These are phyloP conservation scores for Caretta caretta DNA, from an alignment of 2,113 vertebrate species.

Conservation along the genomic window DNA sequence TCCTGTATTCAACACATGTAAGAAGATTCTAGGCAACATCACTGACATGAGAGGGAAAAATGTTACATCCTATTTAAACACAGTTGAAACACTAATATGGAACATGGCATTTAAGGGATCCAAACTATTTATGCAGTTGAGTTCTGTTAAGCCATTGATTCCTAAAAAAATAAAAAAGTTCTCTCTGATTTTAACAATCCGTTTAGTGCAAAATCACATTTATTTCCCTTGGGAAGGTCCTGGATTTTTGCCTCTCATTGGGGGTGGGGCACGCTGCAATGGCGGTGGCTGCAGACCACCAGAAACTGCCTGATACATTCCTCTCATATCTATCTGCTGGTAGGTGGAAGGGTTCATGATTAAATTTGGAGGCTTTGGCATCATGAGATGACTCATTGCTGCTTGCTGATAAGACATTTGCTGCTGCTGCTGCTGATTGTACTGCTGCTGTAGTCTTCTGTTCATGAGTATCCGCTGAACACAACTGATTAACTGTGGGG, in stretches of 20 bases:
- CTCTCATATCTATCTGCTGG: slow-evolving; percentile 93
- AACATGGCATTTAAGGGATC: slow-evolving; percentile 80
- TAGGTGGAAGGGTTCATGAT: slow-evolving; percentile 85
- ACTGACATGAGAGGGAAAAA: slow-evolving; percentile 78
- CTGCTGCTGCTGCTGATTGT: slow-evolving; percentile 88
- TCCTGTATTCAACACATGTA: slow-evolving; percentile 83
- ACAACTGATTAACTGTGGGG: slow-evolving; percentile 93
- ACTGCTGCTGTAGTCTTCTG: slow-evolving; percentile 94
- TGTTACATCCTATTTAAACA: slow-evolving; percentile 74
- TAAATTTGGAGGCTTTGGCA: slow-evolving; percentile 84
- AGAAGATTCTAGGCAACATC: slow-evolving; percentile 86
- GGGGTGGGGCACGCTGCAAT: slow-evolving; percentile 85
- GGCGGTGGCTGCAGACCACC: slow-evolving; percentile 85
- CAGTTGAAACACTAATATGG: slow-evolving; percentile 75
- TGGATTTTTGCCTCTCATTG: slow-evolving; percentile 91
- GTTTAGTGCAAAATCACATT: slow-evolving; percentile 88
- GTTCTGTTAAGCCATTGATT: slow-evolving; percentile 88
- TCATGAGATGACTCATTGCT: slow-evolving; percentile 87
- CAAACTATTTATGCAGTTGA: slow-evolving; percentile 84
- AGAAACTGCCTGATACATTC: slow-evolving; percentile 92
- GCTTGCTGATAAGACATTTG: slow-evolving; percentile 90
- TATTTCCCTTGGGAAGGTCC: slow-evolving; percentile 95
- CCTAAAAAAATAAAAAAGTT: slow-evolving; percentile 87
- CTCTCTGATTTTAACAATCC: slow-evolving; percentile 83
- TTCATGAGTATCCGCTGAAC: slow-evolving; percentile 97